A percentile compares a stretch with the other conserved stretches of the same genome.
phyloP scores from a whole-genome alignment of 1,140 invertebrate species.

The Megalonaias nervosa region DNA sequence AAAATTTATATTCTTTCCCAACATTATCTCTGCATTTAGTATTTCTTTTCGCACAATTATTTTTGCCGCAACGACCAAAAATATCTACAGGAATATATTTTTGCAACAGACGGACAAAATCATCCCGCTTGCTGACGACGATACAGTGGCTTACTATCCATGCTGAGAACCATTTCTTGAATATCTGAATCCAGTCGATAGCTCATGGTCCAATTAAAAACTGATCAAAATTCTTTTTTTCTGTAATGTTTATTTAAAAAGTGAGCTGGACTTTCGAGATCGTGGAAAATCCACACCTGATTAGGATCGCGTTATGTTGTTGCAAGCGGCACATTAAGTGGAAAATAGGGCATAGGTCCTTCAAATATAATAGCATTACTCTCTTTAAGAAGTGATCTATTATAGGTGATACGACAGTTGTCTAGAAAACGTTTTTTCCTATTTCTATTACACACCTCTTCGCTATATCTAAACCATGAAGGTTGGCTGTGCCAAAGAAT shows the following conservation, averaged over 20 bases:
- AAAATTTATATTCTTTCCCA: conserved; percentile 21
- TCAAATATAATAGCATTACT: conserved; percentile 14
- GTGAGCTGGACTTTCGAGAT: conserved; percentile 2
- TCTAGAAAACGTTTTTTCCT: not conserved
- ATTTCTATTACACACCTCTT: conserved; percentile 1
- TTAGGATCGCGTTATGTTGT: not conserved
- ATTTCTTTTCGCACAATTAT: not conserved
- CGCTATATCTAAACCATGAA: not conserved
- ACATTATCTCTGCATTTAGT: not conserved
- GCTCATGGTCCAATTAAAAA: conserved; percentile 29
- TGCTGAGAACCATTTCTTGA: conserved; percentile 10
- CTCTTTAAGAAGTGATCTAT: not conserved
- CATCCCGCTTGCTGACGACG: conserved; percentile 6
- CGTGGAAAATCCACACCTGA: conserved; percentile 23
- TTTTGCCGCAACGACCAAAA: conserved; percentile 6
- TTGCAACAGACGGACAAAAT: conserved; percentile 1
- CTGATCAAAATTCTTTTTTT: conserved; percentile 5
- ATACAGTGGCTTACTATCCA: conserved; percentile 30
- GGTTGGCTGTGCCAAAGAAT: conserved; percentile 29
- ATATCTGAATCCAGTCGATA: conserved; percentile 22
- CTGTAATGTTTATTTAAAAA: not conserved
- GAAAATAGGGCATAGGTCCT: not conserved
- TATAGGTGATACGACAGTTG: conserved; percentile 20
- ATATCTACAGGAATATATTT: not conserved
- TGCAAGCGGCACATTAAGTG: not conserved